phyloP scores from a whole-genome alignment of 2,797 vertebrate genomes.

The Tragelaphus oryx region DNA sequence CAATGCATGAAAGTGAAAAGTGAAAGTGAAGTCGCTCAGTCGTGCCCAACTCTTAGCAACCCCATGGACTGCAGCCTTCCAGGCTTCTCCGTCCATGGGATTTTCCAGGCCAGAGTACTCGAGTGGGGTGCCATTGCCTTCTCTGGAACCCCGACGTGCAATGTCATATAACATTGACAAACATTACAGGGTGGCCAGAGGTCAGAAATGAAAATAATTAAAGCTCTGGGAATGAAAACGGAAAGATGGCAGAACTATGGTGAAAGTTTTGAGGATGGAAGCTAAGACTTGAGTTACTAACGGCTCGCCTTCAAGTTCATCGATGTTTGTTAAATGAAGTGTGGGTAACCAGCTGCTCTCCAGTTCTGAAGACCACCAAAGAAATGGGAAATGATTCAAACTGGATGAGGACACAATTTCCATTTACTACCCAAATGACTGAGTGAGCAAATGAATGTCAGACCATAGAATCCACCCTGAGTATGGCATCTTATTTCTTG shows the following conservation, averaged over 20 bases:
- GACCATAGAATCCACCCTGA: background rate
- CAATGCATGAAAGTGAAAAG: too few relatives aligned
- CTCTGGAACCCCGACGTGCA: background rate
- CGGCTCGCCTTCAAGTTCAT: background rate
- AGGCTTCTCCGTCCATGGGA: too few relatives aligned
- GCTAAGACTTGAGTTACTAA: background rate
- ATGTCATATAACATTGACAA: background rate
- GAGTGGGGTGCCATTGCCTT: too few relatives aligned
- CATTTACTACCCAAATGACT: background rate
- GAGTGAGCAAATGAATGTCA: background rate
- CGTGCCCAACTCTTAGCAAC: rapidly evolving
- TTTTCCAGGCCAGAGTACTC: too few relatives aligned
- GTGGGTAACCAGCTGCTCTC: background rate
- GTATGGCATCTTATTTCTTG: background rate
- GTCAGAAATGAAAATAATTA: constrained; percentile 47
- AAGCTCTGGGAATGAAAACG: constrained; percentile 24
- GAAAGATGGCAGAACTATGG: background rate
- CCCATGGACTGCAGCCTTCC: too few relatives aligned
- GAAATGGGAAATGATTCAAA: background rate
- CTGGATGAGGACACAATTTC: background rate
- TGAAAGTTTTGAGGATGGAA: background rate
- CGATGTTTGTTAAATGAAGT: background rate
- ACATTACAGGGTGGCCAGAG: background rate
- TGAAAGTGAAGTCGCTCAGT: too few relatives aligned
- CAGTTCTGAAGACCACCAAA: background rate